Evolutionary conservation across 2,888 invertebrate species (phyloP).

Genomic region (Micropterix aruncella): DNA sequence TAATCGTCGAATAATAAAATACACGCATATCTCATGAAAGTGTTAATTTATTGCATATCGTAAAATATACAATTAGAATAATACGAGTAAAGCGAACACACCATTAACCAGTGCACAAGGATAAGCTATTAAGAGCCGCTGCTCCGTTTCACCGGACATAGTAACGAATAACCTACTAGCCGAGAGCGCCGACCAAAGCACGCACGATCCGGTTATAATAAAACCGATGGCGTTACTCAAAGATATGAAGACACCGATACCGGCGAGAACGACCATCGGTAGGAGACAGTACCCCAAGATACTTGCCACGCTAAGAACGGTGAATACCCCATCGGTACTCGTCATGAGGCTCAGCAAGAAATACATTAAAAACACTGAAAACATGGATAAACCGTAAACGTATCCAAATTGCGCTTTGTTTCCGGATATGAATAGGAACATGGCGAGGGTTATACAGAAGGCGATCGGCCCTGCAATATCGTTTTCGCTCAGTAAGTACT

Average conservation of each 20-base stretch:
- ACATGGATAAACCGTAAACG: constrained; percentile 83
- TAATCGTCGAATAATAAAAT: too few relatives aligned
- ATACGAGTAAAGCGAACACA: constrained; percentile 81
- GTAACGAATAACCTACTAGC: constrained; percentile 87
- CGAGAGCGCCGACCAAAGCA: constrained; percentile 83
- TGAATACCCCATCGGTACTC: constrained; percentile 51
- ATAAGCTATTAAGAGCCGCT: constrained; percentile 78
- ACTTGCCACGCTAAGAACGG: constrained; percentile 66
- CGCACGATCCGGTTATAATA: constrained; percentile 48
- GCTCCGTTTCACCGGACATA: constrained; percentile 76
- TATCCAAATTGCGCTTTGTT: constrained; percentile 84
- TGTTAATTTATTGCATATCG: too few relatives aligned
- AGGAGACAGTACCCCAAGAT: constrained; percentile 87
- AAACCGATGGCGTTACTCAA: constrained; percentile 61
- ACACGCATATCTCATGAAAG: too few relatives aligned
- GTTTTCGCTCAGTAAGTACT: constrained; percentile 63
- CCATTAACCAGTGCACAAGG: constrained; percentile 88
- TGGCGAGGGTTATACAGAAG: constrained; percentile 64
- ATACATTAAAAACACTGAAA: constrained; percentile 86
- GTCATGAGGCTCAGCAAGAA: constrained; percentile 70
- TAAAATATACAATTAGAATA: too few relatives aligned
- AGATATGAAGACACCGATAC: constrained; percentile 60
- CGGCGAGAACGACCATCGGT: constrained; percentile 83
- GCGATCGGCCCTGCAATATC: constrained; percentile 88
- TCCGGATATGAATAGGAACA: constrained; percentile 53